These are phyloP conservation scores for Rhagophthalmus giganteus DNA, from an alignment of 2,888 invertebrate species.

Conservation along the genomic window DNA sequence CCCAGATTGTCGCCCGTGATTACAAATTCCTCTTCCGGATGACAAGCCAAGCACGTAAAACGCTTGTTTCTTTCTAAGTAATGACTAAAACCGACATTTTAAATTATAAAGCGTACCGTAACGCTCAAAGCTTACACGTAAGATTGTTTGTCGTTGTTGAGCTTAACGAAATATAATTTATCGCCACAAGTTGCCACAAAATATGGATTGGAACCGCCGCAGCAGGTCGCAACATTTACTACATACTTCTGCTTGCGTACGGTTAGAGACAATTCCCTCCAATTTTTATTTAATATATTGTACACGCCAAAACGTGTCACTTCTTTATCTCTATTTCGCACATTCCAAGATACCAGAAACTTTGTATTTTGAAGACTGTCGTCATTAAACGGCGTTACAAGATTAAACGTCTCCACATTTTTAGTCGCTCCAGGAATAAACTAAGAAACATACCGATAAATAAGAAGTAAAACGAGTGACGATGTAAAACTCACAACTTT, in stretches of 20 bases:
- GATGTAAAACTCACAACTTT: constrained; percentile 57
- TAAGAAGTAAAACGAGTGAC: too few species aligned
- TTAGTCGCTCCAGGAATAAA: too few species aligned
- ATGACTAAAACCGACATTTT: constrained; percentile 25
- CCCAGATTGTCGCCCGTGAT: constrained; percentile 72
- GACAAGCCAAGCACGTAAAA: constrained; percentile 68
- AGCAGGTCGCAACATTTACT: not conserved
- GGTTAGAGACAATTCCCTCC: not conserved
- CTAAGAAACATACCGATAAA: too few species aligned
- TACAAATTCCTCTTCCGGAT: constrained; percentile 64
- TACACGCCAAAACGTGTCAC: not conserved
- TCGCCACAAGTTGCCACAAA: not conserved
- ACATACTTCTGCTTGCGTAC: not conserved
- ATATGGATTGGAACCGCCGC: not conserved
- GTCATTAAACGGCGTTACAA: not conserved
- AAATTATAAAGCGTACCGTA: not conserved
- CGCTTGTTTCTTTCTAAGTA: constrained; percentile 29
- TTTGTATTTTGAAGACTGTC: not conserved
- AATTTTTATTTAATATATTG: not conserved
- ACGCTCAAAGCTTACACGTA: not conserved
- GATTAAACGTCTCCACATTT: not conserved
- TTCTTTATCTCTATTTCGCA: not conserved
- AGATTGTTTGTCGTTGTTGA: not conserved
- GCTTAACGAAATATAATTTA: not conserved
- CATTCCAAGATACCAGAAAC: not conserved